Conservation (phyloP, 2,888 invertebrate genomes). For the Stenichneumon culpator region DNA sequence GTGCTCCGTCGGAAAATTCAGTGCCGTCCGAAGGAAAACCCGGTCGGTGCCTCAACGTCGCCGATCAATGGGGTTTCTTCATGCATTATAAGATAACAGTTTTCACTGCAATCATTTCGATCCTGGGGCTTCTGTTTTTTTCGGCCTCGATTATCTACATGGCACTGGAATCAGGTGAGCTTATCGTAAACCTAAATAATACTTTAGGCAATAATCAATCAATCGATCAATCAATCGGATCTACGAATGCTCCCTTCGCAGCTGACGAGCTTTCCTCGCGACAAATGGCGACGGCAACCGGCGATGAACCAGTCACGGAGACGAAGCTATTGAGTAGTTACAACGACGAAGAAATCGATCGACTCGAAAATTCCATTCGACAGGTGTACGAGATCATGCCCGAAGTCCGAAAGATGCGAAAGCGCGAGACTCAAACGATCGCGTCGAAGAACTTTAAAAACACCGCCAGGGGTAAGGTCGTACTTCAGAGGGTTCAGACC, state of each 20-base stretch:
- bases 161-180: constrained; percentile 56
- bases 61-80: constrained; percentile 36
- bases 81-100: constrained; percentile 54
- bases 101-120: constrained; percentile 34
- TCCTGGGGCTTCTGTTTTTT: constrained; percentile 42
- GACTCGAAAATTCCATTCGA: constrained; percentile 2
- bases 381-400: constrained; percentile 4
- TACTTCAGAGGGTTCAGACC: constrained; percentile 28
- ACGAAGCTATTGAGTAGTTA: background rate
- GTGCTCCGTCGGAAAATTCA: constrained; percentile 9
- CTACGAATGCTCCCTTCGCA: background rate
- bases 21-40: constrained; percentile 27
- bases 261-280: constrained; percentile 10
- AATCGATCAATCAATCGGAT: background rate
- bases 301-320: background rate
- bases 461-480: background rate
- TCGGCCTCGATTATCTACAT: constrained; percentile 46
- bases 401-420: background rate
- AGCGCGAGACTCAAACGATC: constrained; percentile 20
- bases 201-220: constrained; percentile 10
- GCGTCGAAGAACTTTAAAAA: background rate
- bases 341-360: constrained; percentile 53
- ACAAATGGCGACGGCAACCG: constrained; percentile 13
- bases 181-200: background rate
- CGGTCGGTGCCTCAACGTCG: constrained; percentile 15